Base-by-base conservation (phyloP, 1,140 invertebrate species). In the Eumeta japonica region DNA sequence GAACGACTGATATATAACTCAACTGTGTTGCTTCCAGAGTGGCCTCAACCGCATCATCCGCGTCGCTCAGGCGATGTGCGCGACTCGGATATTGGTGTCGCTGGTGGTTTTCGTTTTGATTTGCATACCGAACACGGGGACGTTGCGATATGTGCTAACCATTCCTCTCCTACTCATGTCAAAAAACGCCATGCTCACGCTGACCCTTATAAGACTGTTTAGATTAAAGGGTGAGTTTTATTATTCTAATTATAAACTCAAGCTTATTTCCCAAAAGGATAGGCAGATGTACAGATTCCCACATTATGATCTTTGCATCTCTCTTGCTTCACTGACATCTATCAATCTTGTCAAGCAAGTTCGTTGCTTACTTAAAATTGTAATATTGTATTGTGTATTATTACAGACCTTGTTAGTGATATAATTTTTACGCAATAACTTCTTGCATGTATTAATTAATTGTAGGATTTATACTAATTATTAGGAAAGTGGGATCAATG, bases 31-130 rank as follows among this genome's bases (percentile, higher is more conserved):
- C 9, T 35, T 35, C 2, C 46, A 68, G 64, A 48, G 37, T 4
- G 55, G 51, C 1, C 31, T 63, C 0, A 65, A 45, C 43, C 57
- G 63, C 0, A 55, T 48, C 0, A 47, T 64, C 28, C 55, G 62
- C 12, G 29, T 53, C 0, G 20, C 47, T 0, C 61, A 67, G 47
- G 62, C 57, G 2, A 47, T 52, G 50, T 35, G 56, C 0, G 47
- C 56, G 1, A 59, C 55, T 0, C 48, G 63, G 0, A 9, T 58
- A 0, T 3, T 58, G 0, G 14, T 64, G 9, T 29, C 51, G 0
- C 3, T 31, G 2, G 2, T 24, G 0, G 27, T 60, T 16, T 5
- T 55, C 0, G 9, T 45, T 0, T 29, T 59, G 28, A 15, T 40
- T 5, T 43, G 43, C n/a, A 5, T 61, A 0, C 47, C 56, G 0